Percentiles rank a stretch among this genome's conserved stretches.
phyloP scores from a whole-genome alignment of 2,797 vertebrate genomes.

The Argyrosomus regius region DNA sequence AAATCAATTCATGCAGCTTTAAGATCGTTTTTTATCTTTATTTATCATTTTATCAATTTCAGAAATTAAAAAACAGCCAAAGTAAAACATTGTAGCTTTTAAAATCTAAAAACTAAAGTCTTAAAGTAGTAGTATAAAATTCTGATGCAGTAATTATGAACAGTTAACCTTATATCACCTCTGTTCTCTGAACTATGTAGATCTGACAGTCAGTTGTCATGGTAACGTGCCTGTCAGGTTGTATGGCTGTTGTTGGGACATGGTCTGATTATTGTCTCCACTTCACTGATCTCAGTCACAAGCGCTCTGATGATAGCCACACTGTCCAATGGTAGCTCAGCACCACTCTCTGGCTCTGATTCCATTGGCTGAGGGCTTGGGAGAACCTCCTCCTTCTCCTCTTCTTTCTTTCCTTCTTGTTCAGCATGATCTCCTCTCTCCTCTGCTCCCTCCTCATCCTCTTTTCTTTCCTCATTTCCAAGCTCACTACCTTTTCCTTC shows the following conservation, averaged over 20 bases:
- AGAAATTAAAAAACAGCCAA: neutral
- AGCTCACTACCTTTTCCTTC: neutral
- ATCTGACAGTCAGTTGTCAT: constrained; percentile 2
- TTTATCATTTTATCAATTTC: neutral
- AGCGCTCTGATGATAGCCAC: constrained; percentile 79
- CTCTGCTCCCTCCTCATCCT: constrained; percentile 9
- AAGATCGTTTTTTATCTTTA: constrained; percentile 4
- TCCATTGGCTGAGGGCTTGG: constrained; percentile 28
- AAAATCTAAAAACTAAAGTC: neutral
- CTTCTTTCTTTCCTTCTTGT: neutral
- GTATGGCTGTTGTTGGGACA: constrained; percentile 26
- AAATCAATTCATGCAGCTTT: neutral
- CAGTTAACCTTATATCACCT: neutral
- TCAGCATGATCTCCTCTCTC: neutral
- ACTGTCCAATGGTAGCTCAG: constrained; percentile 60
- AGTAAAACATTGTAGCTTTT: neutral
- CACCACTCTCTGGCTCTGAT: constrained; percentile 3
- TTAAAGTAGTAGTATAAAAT: neutral
- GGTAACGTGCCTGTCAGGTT: constrained; percentile 13
- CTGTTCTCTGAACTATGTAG: neutral
- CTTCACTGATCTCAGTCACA: constrained; percentile 80
- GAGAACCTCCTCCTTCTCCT: constrained; percentile 15
- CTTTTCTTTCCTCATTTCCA: neutral
- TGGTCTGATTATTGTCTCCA: constrained; percentile 61
- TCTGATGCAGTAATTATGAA: neutral